Conservation (phyloP, 2,797 vertebrate genomes). For the Okamejei kenojei region DNA sequence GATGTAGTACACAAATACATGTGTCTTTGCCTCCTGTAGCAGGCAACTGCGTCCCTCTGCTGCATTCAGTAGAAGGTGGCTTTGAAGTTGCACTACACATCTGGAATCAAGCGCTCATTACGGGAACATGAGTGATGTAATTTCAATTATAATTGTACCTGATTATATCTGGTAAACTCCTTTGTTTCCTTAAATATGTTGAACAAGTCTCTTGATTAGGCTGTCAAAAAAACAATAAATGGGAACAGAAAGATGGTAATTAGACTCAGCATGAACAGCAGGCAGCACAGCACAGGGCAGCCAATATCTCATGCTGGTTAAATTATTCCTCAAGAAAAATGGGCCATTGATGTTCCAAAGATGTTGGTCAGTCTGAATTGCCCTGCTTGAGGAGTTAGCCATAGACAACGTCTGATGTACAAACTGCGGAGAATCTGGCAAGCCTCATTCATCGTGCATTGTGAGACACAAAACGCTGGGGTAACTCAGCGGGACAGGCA, state of each 20-base stretch:
- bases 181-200: background rate
- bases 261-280: background rate
- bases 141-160: background rate
- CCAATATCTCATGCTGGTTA: too few relatives aligned
- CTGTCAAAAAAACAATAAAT: background rate
- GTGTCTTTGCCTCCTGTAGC: background rate
- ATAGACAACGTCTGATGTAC: conserved; percentile 66
- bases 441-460: conserved; percentile 71
- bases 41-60: background rate
- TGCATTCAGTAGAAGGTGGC: background rate
- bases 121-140: background rate
- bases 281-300: background rate
- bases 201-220: background rate
- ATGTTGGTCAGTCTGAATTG: conserved; percentile 50
- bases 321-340: background rate
- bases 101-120: background rate
- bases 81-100: background rate
- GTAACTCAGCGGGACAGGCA: too few relatives aligned
- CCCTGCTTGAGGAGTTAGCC: conserved; percentile 62
- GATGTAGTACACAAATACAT: too few relatives aligned
- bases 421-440: conserved; percentile 63
- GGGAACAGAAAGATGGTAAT: background rate
- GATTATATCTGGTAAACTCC: conserved; percentile 12
- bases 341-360: conserved; percentile 50
- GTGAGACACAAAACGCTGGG: background rate